phyloP scores from a whole-genome alignment of 2,113 vertebrate genomes.

The Cynocephalus volans region DNA sequence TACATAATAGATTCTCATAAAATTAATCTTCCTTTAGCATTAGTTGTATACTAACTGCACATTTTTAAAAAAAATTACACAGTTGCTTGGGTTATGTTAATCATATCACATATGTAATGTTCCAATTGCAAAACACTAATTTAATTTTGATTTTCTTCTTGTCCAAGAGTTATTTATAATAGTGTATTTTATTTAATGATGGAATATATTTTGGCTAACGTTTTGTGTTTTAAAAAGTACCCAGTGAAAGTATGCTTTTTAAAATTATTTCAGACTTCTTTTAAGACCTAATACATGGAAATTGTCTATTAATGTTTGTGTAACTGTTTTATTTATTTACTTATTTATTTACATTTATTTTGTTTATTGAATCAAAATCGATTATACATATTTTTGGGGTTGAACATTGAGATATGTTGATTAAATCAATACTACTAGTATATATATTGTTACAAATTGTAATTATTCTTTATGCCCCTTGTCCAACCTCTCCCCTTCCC shows the following conservation, averaged over 20 bases:
- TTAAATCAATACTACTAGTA: too few relatives aligned
- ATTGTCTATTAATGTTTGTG: not conserved
- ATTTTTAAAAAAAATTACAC: not conserved
- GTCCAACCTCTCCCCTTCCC: too few relatives aligned
- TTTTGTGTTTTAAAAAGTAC: not conserved
- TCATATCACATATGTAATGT: not conserved
- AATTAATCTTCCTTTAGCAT: not conserved
- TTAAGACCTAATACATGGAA: not conserved
- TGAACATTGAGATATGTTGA: too few relatives aligned
- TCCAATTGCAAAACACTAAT: not conserved
- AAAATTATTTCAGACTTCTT: not conserved
- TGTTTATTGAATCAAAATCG: too few relatives aligned
- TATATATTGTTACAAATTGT: too few relatives aligned
- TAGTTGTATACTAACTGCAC: not conserved
- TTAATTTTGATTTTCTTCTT: not conserved
- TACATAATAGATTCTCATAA: not conserved
- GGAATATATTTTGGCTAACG: not conserved
- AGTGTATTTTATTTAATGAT: not conserved
- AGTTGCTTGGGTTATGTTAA: not conserved
- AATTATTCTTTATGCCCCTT: too few relatives aligned
- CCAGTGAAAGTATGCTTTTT: not conserved
- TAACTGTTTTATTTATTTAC: not conserved
- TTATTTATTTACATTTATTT: too few relatives aligned
- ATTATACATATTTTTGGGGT: too few relatives aligned
- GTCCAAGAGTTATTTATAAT: not conserved